Base-by-base conservation (phyloP, 2,888 invertebrate genomes). In the Hedya salicella region DNA sequence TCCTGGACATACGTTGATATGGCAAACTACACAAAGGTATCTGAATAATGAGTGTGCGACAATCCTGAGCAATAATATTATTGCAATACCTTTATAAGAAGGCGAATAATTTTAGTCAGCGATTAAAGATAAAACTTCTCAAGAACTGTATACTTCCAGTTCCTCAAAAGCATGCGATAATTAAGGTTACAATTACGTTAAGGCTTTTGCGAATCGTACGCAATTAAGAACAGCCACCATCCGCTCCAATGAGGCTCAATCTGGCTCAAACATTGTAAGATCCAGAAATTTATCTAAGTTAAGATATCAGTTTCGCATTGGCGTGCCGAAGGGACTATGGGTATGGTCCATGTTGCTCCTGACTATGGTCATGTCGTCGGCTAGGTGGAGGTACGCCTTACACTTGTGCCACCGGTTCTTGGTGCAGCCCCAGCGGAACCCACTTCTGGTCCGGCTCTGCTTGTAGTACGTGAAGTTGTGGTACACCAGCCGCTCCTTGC, bases 371-470 rank as follows among this genome's bases (percentile, higher is more conserved):
- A 90, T 83, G 54, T 92, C 88, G 61, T 91, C 91, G 13, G 91
- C 83, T 42, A 92, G 73, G 65, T 92, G 91, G 4, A 92, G 75
- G 67, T 83, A 91, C 0, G 91, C 91, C 73, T 87, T 90, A 72
- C 92, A 92, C 52, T 78, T 85, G 67, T 91, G 91, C 91, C 91
- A 91, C 1, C 91, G 76, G 77, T 91, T 91, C 79, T 91, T 91
- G 3, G 91, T 91, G 71, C 92, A 92, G 0, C 91, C 91, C 92
- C 92, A 92, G 50, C 92, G 75, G 77, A 91, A 91, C 0, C 92
- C 92, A 54, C 74, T 79, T 16, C 85, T 78, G 1, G 90, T 90
- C 14, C 85, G 77, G 68, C 87, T 89, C 70, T 91, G 91, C 75
- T 91, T 91, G 79, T 91, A 92, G 74, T 91, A 92, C 0, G 91